These are phyloP conservation scores for Aleiodes leptofemur DNA, from an alignment of 2,888 invertebrate species.

Conservation along the genomic window DNA sequence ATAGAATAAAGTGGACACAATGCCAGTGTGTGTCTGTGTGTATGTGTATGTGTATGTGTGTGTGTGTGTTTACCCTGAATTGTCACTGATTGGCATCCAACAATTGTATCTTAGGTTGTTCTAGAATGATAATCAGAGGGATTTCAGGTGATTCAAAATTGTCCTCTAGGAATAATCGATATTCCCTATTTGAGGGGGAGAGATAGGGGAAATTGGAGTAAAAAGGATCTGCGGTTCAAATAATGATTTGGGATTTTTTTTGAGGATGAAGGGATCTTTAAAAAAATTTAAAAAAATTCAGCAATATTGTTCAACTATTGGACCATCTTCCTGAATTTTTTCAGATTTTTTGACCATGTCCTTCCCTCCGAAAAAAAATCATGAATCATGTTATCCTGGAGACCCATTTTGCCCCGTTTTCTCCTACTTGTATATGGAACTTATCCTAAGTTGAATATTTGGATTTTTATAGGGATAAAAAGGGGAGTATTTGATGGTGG, in stretches of 20 bases:
- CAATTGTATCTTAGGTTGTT: constrained; percentile 1
- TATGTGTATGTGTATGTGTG: no score
- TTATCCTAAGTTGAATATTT: constrained; percentile 16
- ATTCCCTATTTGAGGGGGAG: background rate
- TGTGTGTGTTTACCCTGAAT: constrained; percentile 9
- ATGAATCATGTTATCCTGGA: no score
- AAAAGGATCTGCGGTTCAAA: no score
- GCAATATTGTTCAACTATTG: no score
- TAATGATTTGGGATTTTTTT: no score
- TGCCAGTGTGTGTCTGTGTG: background rate
- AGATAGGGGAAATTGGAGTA: no score
- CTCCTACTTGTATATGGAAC: constrained; percentile 22
- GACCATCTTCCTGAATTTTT: no score
- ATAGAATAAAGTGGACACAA: constrained; percentile 14
- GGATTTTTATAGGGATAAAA: constrained; percentile 24
- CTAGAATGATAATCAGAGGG: background rate
- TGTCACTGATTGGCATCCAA: constrained; percentile 19
- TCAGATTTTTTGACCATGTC: no score
- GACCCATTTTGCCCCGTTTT: no score
- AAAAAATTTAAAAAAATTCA: no score
- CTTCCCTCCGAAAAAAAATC: no score
- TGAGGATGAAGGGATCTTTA: no score
- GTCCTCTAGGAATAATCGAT: constrained; percentile 14
- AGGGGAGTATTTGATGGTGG: background rate
- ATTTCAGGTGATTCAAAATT: constrained; percentile 11